Base-by-base conservation (phyloP, 2,113 vertebrate species). In the Vidua macroura region DNA sequence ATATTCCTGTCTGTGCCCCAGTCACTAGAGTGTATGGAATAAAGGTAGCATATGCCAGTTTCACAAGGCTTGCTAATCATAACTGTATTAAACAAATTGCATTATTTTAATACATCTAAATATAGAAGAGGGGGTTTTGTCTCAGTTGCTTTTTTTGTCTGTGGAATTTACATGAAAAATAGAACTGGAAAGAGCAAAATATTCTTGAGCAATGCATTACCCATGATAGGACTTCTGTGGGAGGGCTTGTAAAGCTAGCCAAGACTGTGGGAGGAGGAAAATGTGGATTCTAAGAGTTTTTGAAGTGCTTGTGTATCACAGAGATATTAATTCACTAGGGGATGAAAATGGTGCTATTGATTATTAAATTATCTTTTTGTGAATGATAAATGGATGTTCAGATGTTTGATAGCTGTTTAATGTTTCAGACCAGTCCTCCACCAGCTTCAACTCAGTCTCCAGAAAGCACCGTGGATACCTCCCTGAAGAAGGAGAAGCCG, bases 401-500 rank as follows among this genome's bases (percentile, higher is more conserved):
- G 74, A 27, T 25, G 22, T 86, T 69, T 87, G 63, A 86, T 31
- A 75, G 27, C 46, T 70, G 5, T 92, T 83, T 91, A 63, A 25
- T 1, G 1, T 97, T 97, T 92, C 98, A 99, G 98, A 98, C 97
- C 79, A 97, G 90, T 35, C 97, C 98, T n/a, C 91, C 49, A 11
- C 96, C 98, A 39, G 96, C 93, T 73, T 97, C 97, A 46, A 81
- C 95, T 25, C 98, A 96, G 90, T 96, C 98, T 39, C 96, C 97
- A 2, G 98, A 98, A 74, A 96, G 98, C 93, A 93, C 96, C 2
- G 95, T 97, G 77, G 98, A 99, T 15, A 83, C 96, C 60, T 97
- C 97, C 2, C 88, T 97, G 95, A 98, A 97, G 94, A 98, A 98
- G 76, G 98, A 98, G 90, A 99, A 99, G 88, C 96, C 99, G 0